These are phyloP conservation scores for Cyaniris semiargus DNA, from an alignment of 2,888 invertebrate species.

Conservation along the genomic window DNA sequence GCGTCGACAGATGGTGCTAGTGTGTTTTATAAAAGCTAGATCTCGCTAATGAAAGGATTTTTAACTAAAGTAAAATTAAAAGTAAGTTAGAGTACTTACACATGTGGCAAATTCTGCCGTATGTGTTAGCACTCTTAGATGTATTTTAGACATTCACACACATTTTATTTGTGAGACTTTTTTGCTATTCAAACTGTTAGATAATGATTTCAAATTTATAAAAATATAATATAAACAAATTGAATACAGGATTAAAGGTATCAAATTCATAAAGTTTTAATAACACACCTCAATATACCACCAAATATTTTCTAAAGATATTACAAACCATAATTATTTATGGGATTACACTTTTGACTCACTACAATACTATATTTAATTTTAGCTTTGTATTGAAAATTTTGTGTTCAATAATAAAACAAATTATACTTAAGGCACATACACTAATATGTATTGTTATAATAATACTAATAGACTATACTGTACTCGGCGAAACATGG, in stretches of 20 bases:
- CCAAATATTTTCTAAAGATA: neutral
- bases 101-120: neutral
- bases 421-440: neutral
- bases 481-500: no score
- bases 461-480: neutral
- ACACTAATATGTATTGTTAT: constrained; percentile 5
- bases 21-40: constrained; percentile 31
- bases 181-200: neutral
- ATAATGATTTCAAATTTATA: neutral
- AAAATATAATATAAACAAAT: neutral
- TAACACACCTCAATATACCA: neutral
- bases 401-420: neutral
- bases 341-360: neutral
- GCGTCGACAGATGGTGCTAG: constrained; percentile 27
- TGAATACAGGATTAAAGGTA: neutral
- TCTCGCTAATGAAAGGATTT: constrained; percentile 31
- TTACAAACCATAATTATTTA: neutral
- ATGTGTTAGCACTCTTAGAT: neutral
- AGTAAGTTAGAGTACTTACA: neutral
- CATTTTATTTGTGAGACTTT: neutral
- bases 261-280: neutral
- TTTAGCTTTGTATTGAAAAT: neutral
- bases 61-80: constrained; percentile 25
- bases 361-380: neutral
- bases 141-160: neutral